A percentile compares a stretch with the other conserved stretches of the same genome.
phyloP scores from a whole-genome alignment of 2,113 vertebrate genomes.

The Lasiurus cinereus region DNA sequence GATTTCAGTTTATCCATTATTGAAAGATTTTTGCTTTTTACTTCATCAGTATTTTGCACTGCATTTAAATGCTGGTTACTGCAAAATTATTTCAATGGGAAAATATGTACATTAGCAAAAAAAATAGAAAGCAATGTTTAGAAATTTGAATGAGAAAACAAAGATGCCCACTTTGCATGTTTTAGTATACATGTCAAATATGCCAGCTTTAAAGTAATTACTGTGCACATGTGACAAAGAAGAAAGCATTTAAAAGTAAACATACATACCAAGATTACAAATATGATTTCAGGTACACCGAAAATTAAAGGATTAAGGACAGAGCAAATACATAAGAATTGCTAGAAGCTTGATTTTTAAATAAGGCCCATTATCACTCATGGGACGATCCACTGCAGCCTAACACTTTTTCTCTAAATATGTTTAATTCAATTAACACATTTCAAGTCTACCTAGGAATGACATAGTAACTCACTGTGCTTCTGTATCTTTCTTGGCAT shows the following conservation, averaged over 20 bases:
- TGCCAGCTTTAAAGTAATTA: slow-evolving; percentile 58
- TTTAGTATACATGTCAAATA: slow-evolving; percentile 75
- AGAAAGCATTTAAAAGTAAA: slow-evolving; percentile 85
- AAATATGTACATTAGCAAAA: slow-evolving; percentile 81
- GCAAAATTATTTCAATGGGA: slow-evolving; percentile 85
- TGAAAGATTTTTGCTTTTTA: slow-evolving; percentile 85
- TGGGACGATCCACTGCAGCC: neutral
- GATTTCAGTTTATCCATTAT: slow-evolving; percentile 96
- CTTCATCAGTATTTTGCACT: slow-evolving; percentile 85
- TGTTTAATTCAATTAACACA: slow-evolving; percentile 35
- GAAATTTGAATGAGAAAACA: slow-evolving; percentile 77
- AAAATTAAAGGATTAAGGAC: slow-evolving; percentile 78
- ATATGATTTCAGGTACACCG: slow-evolving; percentile 80
- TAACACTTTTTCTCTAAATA: neutral
- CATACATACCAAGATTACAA: slow-evolving; percentile 83
- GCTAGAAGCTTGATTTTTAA: slow-evolving; percentile 61
- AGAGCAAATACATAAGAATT: slow-evolving; percentile 61
- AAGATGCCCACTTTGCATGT: slow-evolving; percentile 74
- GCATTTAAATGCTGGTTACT: slow-evolving; percentile 89
- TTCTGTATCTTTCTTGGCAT: slow-evolving; percentile 79
- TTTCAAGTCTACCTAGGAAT: neutral
- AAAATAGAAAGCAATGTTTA: slow-evolving; percentile 83
- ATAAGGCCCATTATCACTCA: neutral
- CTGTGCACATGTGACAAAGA: slow-evolving; percentile 83
- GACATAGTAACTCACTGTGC: neutral